phyloP scores from a whole-genome alignment of 2,888 invertebrate species.

The Archaeoteleia sp. region DNA sequence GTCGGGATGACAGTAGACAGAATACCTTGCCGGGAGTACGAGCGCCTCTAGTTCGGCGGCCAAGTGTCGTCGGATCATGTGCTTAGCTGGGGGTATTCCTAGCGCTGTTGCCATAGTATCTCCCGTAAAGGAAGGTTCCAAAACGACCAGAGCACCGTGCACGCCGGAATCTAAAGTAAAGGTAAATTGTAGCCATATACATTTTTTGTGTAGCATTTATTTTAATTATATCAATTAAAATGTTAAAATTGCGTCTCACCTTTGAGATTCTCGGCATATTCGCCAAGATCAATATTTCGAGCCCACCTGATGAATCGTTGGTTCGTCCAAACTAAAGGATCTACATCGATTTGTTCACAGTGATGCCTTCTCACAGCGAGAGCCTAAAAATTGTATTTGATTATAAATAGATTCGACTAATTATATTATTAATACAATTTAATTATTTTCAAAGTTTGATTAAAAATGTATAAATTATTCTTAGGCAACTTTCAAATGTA shows the following conservation, averaged over 20 bases:
- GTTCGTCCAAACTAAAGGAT: conserved; percentile 97
- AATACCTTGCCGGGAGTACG: conserved; percentile 92
- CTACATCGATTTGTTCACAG: conserved; percentile 90
- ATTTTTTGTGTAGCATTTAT: conserved; percentile 2
- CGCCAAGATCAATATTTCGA: conserved; percentile 92
- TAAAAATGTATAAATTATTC: no score
- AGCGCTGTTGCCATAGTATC: conserved; percentile 96
- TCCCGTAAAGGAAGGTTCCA: conserved; percentile 95
- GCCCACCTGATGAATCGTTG: conserved; percentile 96
- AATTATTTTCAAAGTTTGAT: not conserved
- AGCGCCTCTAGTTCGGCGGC: conserved; percentile 93
- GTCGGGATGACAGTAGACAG: conserved; percentile 73
- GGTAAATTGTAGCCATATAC: not conserved
- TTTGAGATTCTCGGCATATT: conserved; percentile 95
- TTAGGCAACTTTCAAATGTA: no score
- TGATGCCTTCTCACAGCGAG: conserved; percentile 90
- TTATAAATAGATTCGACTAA: conserved; percentile 3
- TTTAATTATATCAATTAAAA: no score
- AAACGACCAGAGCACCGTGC: conserved; percentile 93
- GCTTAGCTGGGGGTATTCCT: conserved; percentile 93
- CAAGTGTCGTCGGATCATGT: conserved; percentile 93
- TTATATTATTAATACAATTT: not conserved
- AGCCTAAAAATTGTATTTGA: conserved; percentile 81
- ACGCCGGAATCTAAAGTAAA: conserved; percentile 88
- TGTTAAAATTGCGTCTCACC: conserved; percentile 77